A percentile compares a stretch with the other conserved stretches of the same genome.
These are phyloP conservation scores for Eulimnadia texana DNA, from an alignment of 1,140 invertebrate species.

Conservation along the genomic window DNA sequence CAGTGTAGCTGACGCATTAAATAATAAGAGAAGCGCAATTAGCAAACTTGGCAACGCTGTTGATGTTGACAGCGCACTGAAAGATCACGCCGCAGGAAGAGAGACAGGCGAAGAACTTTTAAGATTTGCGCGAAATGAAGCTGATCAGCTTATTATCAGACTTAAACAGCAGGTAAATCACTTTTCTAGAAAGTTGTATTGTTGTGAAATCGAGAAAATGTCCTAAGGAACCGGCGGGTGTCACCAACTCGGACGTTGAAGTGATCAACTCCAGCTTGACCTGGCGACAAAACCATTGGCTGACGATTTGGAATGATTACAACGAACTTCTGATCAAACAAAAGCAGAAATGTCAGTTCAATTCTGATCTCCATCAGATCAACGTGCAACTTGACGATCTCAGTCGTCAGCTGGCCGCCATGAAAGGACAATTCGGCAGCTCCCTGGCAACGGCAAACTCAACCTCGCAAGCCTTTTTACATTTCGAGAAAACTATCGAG, in stretches of 20 bases:
- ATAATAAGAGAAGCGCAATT: slow-evolving; percentile 29
- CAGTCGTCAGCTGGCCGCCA: slow-evolving; percentile 41
- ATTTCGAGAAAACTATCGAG: slow-evolving; percentile 65
- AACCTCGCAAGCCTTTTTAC: slow-evolving; percentile 51
- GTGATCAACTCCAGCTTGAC: slow-evolving; percentile 46
- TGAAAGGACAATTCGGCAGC: slow-evolving; percentile 53
- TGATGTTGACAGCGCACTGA: slow-evolving; percentile 36
- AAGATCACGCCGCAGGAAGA: slow-evolving; percentile 41
- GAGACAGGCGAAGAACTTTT: slow-evolving; percentile 43
- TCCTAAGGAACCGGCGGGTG: slow-evolving; percentile 46
- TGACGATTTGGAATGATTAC: slow-evolving; percentile 42
- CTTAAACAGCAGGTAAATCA: slow-evolving; percentile 42
- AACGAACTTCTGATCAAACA: slow-evolving; percentile 45
- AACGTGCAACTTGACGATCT: slow-evolving; percentile 52
- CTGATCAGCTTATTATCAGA: slow-evolving; percentile 43
- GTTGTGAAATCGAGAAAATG: not conserved
- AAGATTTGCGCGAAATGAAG: slow-evolving; percentile 41
- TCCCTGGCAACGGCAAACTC: slow-evolving; percentile 49
- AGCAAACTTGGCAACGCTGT: slow-evolving; percentile 26
- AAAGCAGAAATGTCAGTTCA: slow-evolving; percentile 50
- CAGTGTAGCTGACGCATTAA: slow-evolving; percentile 32
- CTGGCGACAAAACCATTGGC: slow-evolving; percentile 34
- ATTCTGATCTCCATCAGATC: slow-evolving; percentile 53
- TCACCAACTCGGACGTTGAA: slow-evolving; percentile 49
- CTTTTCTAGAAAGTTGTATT: not conserved